Percentiles rank a stretch among this genome's conserved stretches.
Evolutionary conservation across 2,888 invertebrate species (phyloP).

Genomic region (Sturmia bella): DNA sequence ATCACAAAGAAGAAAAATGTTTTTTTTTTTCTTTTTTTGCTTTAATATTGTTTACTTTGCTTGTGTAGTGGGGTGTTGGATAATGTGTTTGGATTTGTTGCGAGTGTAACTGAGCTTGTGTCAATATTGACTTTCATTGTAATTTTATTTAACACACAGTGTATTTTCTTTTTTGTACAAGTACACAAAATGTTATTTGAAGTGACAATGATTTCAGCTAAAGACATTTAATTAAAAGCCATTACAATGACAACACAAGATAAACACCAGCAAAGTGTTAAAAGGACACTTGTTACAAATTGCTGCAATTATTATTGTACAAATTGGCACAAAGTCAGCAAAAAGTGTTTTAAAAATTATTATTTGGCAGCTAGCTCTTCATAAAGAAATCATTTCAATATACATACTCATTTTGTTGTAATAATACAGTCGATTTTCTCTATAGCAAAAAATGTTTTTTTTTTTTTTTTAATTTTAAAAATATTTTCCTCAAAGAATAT

Average conservation of each 20-base stretch:
- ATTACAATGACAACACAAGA: conserved; percentile 39
- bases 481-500: too few species aligned
- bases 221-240: conserved; percentile 54
- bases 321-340: too few species aligned
- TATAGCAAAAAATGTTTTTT: too few species aligned
- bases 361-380: too few species aligned
- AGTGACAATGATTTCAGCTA: conserved; percentile 32
- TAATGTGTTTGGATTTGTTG: background rate
- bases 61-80: background rate
- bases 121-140: conserved; percentile 24
- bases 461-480: too few species aligned
- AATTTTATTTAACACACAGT: conserved; percentile 47
- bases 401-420: too few species aligned
- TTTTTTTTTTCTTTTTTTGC: background rate
- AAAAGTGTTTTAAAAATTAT: too few species aligned
- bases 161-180: conserved; percentile 19
- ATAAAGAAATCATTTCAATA: too few species aligned
- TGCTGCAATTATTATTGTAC: too few species aligned
- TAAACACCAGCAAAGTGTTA: conserved; percentile 36
- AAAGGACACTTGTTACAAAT: conserved; percentile 1
- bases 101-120: background rate
- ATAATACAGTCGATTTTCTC: too few species aligned
- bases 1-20: conserved; percentile 9
- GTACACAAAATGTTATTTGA: background rate
- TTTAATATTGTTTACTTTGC: background rate